Evolutionary conservation across 2,888 invertebrate species (phyloP).

Genomic region (Drosophila mettleri): DNA sequence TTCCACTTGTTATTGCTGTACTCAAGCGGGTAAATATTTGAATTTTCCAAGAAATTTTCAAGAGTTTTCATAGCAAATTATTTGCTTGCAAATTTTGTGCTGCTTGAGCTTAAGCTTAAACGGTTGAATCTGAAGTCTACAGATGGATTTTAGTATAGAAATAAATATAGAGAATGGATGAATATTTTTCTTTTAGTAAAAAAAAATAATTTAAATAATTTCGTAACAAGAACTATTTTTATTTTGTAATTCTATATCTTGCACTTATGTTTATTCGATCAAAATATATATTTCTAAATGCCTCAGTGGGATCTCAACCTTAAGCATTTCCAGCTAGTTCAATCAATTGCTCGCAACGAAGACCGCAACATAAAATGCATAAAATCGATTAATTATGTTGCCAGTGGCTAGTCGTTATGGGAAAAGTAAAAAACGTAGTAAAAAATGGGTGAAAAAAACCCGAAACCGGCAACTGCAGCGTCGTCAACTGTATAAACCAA

Average conservation of each 20-base stretch:
- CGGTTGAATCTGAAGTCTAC: conserved; percentile 21
- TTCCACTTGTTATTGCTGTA: neutral
- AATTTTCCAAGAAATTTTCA: conserved; percentile 37
- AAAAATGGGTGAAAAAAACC: neutral
- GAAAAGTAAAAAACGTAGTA: neutral
- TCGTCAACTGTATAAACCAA: conserved; percentile 60
- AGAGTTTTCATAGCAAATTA: conserved; percentile 51
- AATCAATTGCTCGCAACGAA: neutral
- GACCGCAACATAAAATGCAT: conserved; percentile 4
- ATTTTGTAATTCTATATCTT: no score
- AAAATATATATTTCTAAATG: no score
- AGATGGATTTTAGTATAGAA: no score
- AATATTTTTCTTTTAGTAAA: no score
- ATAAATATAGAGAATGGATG: no score
- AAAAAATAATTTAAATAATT: no score
- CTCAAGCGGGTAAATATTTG: conserved; percentile 54
- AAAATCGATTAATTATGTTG: conserved; percentile 15
- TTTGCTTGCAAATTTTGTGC: neutral
- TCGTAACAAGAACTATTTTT: no score
- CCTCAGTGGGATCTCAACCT: no score
- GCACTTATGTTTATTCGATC: no score
- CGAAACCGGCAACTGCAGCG: conserved; percentile 46
- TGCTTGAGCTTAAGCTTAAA: conserved; percentile 9
- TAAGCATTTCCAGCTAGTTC: neutral
- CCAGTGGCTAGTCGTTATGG: conserved; percentile 5